These are phyloP conservation scores for Platynereis dumerilii DNA, from an alignment of 2,888 invertebrate species.

Conservation along the genomic window DNA sequence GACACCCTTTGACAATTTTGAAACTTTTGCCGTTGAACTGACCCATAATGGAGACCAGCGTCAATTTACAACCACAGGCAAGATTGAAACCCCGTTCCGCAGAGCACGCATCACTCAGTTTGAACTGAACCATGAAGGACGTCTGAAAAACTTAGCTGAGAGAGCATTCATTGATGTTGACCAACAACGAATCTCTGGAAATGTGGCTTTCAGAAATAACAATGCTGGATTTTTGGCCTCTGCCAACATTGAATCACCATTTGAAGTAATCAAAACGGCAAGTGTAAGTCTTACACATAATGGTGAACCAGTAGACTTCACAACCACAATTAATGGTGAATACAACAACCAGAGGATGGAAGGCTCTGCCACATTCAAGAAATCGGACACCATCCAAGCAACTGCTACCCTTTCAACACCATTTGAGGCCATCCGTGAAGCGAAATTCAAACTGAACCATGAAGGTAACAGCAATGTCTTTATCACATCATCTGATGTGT, in stretches of 20 bases:
- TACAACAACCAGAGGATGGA: background rate
- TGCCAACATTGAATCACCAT: background rate
- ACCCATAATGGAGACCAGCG: constrained; percentile 22
- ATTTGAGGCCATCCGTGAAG: background rate
- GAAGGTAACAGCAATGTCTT: background rate
- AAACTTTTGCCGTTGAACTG: constrained; percentile 15
- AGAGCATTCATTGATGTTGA: background rate
- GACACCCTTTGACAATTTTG: constrained; percentile 16
- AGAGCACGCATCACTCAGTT: background rate
- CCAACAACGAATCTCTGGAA: too few species aligned
- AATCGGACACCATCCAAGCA: background rate
- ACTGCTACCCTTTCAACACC: background rate
- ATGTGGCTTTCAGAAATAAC: background rate
- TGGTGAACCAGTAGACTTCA: background rate
- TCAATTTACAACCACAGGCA: constrained; percentile 10
- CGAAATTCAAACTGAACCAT: background rate
- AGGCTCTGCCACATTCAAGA: background rate
- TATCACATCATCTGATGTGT: background rate
- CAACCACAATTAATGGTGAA: background rate
- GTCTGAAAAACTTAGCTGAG: too few species aligned
- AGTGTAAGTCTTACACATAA: constrained; percentile 1
- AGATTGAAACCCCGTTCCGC: background rate
- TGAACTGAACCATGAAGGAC: background rate
- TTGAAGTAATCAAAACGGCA: background rate
- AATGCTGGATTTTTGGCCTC: background rate